phyloP scores from a whole-genome alignment of 2,888 invertebrate species.

The Thymelicus lineola region DNA sequence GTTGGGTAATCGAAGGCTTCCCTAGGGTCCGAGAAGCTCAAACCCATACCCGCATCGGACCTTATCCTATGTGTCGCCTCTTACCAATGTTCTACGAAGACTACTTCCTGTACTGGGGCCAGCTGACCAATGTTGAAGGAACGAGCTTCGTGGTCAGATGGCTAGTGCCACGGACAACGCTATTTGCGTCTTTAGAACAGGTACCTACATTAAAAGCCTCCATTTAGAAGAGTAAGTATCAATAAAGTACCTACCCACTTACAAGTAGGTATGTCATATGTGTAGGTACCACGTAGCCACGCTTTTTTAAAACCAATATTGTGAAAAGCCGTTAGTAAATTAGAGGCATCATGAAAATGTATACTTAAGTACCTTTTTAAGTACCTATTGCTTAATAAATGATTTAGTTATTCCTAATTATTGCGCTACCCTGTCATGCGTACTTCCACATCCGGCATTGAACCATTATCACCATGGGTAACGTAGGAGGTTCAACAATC shows the following conservation, averaged over 20 bases:
- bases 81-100: constrained; percentile 85
- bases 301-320: too few species aligned
- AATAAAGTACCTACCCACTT: too few species aligned
- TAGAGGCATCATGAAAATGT: too few species aligned
- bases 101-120: constrained; percentile 88
- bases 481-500: too few species aligned
- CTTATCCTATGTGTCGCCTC: constrained; percentile 77
- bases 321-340: too few species aligned
- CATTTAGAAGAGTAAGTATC: too few species aligned
- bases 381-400: too few species aligned
- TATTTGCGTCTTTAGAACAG: constrained; percentile 85
- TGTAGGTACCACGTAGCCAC: too few species aligned
- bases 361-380: too few species aligned
- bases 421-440: background rate
- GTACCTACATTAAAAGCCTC: constrained; percentile 55
- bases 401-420: too few species aligned
- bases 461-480: background rate
- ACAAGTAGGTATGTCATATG: too few species aligned
- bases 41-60: constrained; percentile 77
- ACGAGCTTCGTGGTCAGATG: constrained; percentile 81
- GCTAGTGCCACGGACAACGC: constrained; percentile 85
- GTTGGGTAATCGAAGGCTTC: constrained; percentile 75
- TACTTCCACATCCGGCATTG: background rate
- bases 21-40: constrained; percentile 78
- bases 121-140: constrained; percentile 71